Conservation (phyloP, 2,888 invertebrate genomes). For the Eristalinus sepulchralis region DNA sequence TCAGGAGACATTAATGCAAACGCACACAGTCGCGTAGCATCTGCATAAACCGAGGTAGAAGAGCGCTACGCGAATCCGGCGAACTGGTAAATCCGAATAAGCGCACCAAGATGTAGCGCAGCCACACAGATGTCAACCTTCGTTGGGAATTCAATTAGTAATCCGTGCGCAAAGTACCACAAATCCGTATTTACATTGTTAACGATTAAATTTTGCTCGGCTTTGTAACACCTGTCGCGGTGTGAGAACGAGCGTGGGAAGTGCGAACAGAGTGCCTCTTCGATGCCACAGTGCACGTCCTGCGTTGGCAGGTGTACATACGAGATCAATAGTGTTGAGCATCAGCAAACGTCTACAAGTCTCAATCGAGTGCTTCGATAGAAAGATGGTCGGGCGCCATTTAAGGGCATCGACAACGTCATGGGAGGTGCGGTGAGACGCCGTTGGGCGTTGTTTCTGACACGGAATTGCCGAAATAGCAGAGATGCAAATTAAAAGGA, state of each 20-base stretch:
- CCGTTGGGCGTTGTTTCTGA: too few species aligned
- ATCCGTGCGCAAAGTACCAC: background rate
- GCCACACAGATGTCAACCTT: background rate
- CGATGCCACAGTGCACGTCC: too few species aligned
- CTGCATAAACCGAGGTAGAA: background rate
- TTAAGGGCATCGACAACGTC: too few species aligned
- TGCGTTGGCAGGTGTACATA: too few species aligned
- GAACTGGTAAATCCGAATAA: background rate
- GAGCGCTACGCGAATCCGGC: background rate
- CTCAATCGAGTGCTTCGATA: too few species aligned
- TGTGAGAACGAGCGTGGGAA: background rate
- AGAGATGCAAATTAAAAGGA: too few species aligned
- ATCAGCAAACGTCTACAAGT: too few species aligned
- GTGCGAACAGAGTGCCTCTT: too few species aligned
- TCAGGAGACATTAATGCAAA: conserved; percentile 4
- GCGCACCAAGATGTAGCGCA: background rate
- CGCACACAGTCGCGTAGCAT: background rate
- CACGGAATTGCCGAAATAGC: too few species aligned
- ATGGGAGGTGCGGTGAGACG: too few species aligned
- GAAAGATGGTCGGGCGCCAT: too few species aligned
- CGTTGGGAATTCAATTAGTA: conserved; percentile 13
- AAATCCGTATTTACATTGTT: background rate
- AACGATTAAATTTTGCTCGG: background rate
- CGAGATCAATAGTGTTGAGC: too few species aligned
- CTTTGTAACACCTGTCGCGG: background rate